phyloP scores from a whole-genome alignment of 2,113 vertebrate species.

The Cisticola juncidis region DNA sequence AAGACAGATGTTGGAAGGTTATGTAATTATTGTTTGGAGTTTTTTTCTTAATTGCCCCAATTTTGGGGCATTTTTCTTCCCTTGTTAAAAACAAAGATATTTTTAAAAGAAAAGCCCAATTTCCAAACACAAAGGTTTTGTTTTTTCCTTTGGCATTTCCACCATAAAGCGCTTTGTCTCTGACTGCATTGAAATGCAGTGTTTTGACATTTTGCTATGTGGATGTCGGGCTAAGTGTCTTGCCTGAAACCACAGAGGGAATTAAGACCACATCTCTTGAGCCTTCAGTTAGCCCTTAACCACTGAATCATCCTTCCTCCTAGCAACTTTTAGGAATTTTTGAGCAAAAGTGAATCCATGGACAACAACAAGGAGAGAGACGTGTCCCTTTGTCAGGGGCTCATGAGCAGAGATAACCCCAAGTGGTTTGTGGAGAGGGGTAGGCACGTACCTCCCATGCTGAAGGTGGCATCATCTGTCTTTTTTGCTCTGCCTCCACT shows the following conservation, averaged over 20 bases:
- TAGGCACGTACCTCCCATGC: accelerated
- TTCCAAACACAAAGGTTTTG: background rate
- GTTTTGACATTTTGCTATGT: conserved; percentile 23
- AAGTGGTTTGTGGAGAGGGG: background rate
- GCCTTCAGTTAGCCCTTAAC: background rate
- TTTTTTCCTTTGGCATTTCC: conserved; percentile 18
- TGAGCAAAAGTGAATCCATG: background rate
- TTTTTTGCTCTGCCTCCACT: background rate
- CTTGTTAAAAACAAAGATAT: background rate
- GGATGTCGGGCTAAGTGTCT: background rate
- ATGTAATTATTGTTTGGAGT: background rate
- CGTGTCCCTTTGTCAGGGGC: background rate
- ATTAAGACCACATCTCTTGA: background rate
- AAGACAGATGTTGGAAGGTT: background rate
- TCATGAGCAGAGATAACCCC: background rate
- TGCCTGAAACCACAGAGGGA: conserved; percentile 35
- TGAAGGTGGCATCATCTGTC: background rate
- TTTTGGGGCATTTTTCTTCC: accelerated
- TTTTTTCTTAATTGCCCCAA: background rate
- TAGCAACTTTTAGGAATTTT: background rate
- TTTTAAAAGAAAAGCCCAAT: background rate
- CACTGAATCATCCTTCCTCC: background rate
- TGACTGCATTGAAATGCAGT: background rate
- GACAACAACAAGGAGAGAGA: background rate
- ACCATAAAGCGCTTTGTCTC: background rate